Percentiles rank a stretch among this genome's conserved stretches.
Evolutionary conservation across 1,140 invertebrate genomes (phyloP).

Genomic region (Schlechtendalia chinensis): DNA sequence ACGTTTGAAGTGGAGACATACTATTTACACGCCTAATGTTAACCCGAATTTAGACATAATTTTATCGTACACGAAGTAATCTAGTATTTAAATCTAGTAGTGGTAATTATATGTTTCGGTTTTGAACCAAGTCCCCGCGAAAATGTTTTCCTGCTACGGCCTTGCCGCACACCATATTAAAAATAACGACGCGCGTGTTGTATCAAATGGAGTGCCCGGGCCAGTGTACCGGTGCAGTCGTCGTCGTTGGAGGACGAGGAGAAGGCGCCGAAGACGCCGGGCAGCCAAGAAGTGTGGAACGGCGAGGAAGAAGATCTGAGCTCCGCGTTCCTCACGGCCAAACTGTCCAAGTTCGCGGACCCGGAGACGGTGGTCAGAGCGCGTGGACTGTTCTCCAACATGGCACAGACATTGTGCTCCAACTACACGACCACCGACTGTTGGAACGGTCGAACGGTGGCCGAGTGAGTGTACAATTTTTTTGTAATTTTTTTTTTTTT

Average conservation of each 20-base stretch:
- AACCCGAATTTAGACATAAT: no score
- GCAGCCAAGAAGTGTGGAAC: constrained; percentile 50
- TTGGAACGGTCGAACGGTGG: constrained; percentile 74
- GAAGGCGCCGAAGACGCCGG: constrained; percentile 57
- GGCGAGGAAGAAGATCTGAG: constrained; percentile 42
- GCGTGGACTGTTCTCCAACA: constrained; percentile 68
- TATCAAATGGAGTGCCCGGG: background rate
- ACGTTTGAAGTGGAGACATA: no score
- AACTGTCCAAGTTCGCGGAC: constrained; percentile 47
- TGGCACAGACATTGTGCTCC: constrained; percentile 69
- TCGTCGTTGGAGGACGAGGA: constrained; percentile 62
- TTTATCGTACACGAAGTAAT: no score
- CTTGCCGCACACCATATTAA: no score
- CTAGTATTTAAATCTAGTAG: no score
- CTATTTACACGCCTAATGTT: no score
- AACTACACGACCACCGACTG: constrained; percentile 65
- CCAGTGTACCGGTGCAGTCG: no score
- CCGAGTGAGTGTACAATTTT: constrained; percentile 65
- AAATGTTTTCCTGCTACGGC: no score
- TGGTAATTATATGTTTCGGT: no score
- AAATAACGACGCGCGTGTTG: no score
- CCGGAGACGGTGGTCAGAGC: constrained; percentile 57
- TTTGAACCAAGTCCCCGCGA: no score
- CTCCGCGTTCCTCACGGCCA: constrained; percentile 1
- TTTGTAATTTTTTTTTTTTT: background rate